These are phyloP conservation scores for Valencia hispanica DNA, from an alignment of 2,797 vertebrate genomes.

Conservation along the genomic window DNA sequence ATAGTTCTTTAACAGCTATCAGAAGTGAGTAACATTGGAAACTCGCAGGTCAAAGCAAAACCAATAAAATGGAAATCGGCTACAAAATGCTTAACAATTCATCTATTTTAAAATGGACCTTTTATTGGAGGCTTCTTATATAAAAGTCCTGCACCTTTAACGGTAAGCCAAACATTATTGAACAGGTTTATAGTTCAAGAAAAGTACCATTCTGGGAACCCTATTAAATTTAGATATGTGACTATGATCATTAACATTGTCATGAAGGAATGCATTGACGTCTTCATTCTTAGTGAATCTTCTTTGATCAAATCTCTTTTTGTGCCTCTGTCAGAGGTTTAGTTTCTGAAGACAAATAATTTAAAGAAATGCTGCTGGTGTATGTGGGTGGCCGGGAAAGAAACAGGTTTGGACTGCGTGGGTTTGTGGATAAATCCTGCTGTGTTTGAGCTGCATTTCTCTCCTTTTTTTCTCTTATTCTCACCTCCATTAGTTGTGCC, in stretches of 20 bases:
- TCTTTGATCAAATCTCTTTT: not conserved
- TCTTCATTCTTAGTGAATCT: not conserved
- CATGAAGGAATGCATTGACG: too few relatives aligned
- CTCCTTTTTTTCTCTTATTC: conserved; percentile 34
- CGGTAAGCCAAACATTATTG: not conserved
- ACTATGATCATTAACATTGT: not conserved
- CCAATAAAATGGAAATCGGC: not conserved
- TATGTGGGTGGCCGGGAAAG: conserved; percentile 2
- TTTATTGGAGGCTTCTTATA: not conserved
- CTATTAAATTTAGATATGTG: not conserved
- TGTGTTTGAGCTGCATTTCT: conserved; percentile 16
- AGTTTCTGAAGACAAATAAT: conserved; percentile 16
- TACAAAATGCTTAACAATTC: not conserved
- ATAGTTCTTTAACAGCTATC: not conserved
- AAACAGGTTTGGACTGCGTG: conserved; percentile 20
- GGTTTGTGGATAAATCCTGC: conserved; percentile 29
- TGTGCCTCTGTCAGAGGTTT: conserved; percentile 3
- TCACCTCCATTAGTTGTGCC: conserved; percentile 34
- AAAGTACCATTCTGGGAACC: not conserved
- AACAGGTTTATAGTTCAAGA: not conserved
- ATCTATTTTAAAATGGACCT: not conserved
- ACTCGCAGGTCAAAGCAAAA: not conserved
- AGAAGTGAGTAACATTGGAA: not conserved
- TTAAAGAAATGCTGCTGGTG: conserved; percentile 6
- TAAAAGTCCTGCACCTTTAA: not conserved